Evolutionary conservation across 1,140 invertebrate species (phyloP).

Genomic region (Lysiphlebus fabarum): DNA sequence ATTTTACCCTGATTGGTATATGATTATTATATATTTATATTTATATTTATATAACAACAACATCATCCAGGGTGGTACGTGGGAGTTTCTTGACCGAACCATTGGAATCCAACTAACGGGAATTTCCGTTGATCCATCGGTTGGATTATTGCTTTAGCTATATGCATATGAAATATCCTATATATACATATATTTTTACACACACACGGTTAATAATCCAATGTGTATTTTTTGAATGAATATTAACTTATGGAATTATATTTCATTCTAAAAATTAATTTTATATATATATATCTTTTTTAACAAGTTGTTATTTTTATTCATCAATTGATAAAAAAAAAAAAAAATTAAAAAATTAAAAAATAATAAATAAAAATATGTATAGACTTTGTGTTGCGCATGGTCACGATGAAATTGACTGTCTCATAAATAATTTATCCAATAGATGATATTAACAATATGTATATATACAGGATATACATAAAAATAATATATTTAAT

Average conservation of each 20-base stretch:
- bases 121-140: slow-evolving; percentile 21
- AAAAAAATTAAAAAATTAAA: too few relatives aligned
- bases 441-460: neutral
- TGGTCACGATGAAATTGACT: neutral
- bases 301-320: too few relatives aligned
- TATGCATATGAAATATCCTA: slow-evolving; percentile 7
- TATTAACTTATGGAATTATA: too few relatives aligned
- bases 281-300: too few relatives aligned
- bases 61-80: slow-evolving; percentile 4
- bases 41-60: too few relatives aligned
- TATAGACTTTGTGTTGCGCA: neutral
- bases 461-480: neutral
- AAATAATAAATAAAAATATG: too few relatives aligned
- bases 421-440: slow-evolving; percentile 10
- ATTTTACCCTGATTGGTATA: neutral
- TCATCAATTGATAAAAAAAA: too few relatives aligned
- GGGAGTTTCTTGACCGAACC: slow-evolving; percentile 24
- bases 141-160: slow-evolving; percentile 16
- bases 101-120: slow-evolving; percentile 27
- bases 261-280: too few relatives aligned
- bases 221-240: neutral
- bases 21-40: slow-evolving; percentile 10
- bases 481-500: neutral
- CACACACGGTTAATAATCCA: neutral
- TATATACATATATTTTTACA: neutral